Evolutionary conservation across 2,113 vertebrate species (phyloP), one percentile per base, ranked within the genome.

Genomic region (Pollachius pollachius): DNA sequence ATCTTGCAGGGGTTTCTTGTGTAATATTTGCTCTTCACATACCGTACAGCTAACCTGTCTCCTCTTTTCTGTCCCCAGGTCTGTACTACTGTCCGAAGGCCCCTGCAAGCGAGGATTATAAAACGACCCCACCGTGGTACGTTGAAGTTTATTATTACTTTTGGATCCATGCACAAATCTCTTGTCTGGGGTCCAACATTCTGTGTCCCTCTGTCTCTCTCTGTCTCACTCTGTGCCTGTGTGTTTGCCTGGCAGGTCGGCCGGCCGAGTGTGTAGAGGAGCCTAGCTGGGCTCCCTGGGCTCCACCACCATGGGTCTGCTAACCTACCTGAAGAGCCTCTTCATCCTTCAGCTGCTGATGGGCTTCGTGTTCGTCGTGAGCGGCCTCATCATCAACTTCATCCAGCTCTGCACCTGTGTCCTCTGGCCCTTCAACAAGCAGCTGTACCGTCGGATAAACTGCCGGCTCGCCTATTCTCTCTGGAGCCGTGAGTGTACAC

Each of bases 321-420:
- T 91, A 68, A 79, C 58, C 74, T 83, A 81, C 76, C 89, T 99
- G 90, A 99, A 99, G 95, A 97, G 96, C 67, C 95, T 97, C 93
- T 99, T 99, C 88, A 91, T 95, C 84, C 91, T 97, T 90, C 97
- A 99, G 87, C 91, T 99, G 84, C 93, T 99, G 85, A 95, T 99
- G 76, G 96, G 97, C 78, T 99, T 99, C 0, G 96, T 99, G 73
- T 99, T 99, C 25, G 96, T 99, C 83, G 94, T 97, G 82, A 98
- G 97, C 73, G 97, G 97, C 87, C 92, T 99, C 85, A 90, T 96
- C 92, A 96, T 99, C 87, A 99, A 99, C 94, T 96, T 95, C 91
- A 85, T 93, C 79, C 97, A 99, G 87, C 96, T 99, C 70, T 96
- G 94, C 92, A 96, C 95, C 0, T 95, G 98, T 54, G 74, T 93